Evolutionary conservation across 1,140 invertebrate genomes (phyloP).

Genomic region (Polypedilum pembai): DNA sequence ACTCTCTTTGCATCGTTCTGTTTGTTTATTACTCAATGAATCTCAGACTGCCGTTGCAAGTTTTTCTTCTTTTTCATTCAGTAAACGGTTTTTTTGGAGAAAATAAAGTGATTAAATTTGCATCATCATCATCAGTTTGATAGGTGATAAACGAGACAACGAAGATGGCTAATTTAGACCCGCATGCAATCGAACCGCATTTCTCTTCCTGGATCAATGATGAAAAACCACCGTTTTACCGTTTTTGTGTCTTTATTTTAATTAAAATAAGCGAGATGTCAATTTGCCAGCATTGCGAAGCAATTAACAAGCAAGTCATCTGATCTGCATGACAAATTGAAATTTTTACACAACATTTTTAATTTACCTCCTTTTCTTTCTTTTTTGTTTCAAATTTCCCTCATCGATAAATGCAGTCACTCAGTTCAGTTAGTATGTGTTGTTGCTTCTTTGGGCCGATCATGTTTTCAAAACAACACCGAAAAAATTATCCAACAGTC

Average conservation of each 20-base stretch:
- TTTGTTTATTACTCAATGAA: not conserved
- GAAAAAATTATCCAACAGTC: not conserved
- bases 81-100: not conserved
- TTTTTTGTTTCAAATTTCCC: constrained; percentile 13
- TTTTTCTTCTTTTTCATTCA: not conserved
- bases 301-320: not conserved
- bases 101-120: not conserved
- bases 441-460: not conserved
- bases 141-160: not conserved
- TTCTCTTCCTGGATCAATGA: too few relatives aligned
- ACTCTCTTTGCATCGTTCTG: not conserved
- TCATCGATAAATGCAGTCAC: not conserved
- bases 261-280: not conserved
- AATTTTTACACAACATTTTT: not conserved
- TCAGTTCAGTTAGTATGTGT: not conserved
- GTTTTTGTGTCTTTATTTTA: not conserved
- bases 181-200: not conserved
- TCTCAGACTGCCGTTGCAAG: not conserved
- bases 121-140: not conserved
- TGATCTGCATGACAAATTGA: not conserved
- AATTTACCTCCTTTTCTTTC: not conserved
- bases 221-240: not conserved
- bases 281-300: not conserved
- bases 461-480: not conserved
- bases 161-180: not conserved